Percentiles rank a stretch among this genome's conserved stretches.
These are phyloP conservation scores for Xestia ashworthii DNA, from an alignment of 2,888 invertebrate species.

Conservation along the genomic window DNA sequence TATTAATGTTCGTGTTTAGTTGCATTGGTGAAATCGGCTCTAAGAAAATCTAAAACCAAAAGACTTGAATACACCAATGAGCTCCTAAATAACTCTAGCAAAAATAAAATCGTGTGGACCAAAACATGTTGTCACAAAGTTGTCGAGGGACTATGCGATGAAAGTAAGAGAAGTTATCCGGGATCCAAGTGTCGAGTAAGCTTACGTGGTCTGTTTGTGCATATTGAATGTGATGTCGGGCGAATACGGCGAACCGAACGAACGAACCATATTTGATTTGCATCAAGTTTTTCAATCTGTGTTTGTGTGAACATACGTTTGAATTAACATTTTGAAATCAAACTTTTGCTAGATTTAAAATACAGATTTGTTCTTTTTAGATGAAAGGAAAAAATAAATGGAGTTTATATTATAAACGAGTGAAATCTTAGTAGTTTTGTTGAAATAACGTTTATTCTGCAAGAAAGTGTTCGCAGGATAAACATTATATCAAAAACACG, in stretches of 20 bases:
- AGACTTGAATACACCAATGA: not conserved
- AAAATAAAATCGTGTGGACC: slow-evolving; percentile 25
- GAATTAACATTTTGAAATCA: slow-evolving; percentile 18
- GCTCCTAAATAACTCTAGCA: not conserved
- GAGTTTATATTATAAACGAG: too few relatives aligned
- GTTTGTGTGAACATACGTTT: slow-evolving; percentile 32
- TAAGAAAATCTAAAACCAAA: not conserved
- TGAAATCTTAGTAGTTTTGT: not conserved
- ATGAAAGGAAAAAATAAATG: not conserved
- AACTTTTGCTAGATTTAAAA: slow-evolving; percentile 5
- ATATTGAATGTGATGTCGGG: slow-evolving; percentile 38
- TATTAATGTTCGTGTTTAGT: not conserved
- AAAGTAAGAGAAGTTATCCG: slow-evolving; percentile 18
- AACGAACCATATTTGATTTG: slow-evolving; percentile 43
- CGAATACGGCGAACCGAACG: not conserved
- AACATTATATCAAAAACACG: not conserved
- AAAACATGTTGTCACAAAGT: slow-evolving; percentile 9
- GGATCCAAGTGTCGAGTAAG: slow-evolving; percentile 24
- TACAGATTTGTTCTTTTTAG: not conserved
- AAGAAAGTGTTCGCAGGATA: too few relatives aligned
- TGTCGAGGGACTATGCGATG: not conserved
- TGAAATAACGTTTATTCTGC: not conserved
- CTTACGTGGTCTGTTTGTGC: slow-evolving; percentile 40
- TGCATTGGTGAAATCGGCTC: too few relatives aligned
- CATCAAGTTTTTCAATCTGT: slow-evolving; percentile 25